A percentile compares a stretch with the other conserved stretches of the same genome.
These are phyloP conservation scores for Rhodeus uyekii DNA, from an alignment of 2,797 vertebrate species.

Conservation along the genomic window DNA sequence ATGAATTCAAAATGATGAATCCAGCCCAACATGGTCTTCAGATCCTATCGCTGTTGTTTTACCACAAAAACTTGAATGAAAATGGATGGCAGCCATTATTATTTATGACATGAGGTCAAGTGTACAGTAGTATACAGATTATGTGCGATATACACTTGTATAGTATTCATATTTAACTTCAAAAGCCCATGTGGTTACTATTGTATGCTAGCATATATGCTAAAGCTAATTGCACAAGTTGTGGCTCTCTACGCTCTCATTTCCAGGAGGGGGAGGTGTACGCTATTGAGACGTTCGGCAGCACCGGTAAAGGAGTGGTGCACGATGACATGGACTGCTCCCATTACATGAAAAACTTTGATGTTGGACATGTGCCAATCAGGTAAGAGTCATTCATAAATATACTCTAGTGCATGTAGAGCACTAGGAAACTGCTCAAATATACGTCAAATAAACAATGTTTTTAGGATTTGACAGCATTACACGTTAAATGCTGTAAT, in stretches of 20 bases:
- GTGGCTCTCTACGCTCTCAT: neutral
- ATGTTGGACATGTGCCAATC: constrained; percentile 95
- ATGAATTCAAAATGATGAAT: neutral
- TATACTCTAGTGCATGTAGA: neutral
- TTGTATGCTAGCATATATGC: neutral
- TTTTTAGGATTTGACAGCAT: neutral
- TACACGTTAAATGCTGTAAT: neutral
- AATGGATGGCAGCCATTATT: neutral
- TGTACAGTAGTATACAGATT: neutral
- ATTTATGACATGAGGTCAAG: too few species aligned
- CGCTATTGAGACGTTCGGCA: constrained; percentile 97
- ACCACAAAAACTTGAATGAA: too few species aligned
- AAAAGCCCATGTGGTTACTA: neutral
- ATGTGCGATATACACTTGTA: neutral
- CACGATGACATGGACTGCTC: constrained; percentile 99
- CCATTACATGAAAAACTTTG: constrained; percentile 99
- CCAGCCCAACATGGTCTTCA: too few species aligned
- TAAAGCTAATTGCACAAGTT: neutral
- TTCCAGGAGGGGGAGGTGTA: constrained; percentile 93
- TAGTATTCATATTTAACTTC: neutral
- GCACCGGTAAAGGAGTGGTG: constrained; percentile 94
- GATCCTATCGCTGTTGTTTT: neutral
- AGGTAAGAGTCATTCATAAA: constrained; percentile 74
- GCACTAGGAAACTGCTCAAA: too few species aligned
- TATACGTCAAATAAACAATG: too few species aligned